Evolutionary conservation across 1,140 invertebrate genomes (phyloP).

Genomic region (Ips typographus): DNA sequence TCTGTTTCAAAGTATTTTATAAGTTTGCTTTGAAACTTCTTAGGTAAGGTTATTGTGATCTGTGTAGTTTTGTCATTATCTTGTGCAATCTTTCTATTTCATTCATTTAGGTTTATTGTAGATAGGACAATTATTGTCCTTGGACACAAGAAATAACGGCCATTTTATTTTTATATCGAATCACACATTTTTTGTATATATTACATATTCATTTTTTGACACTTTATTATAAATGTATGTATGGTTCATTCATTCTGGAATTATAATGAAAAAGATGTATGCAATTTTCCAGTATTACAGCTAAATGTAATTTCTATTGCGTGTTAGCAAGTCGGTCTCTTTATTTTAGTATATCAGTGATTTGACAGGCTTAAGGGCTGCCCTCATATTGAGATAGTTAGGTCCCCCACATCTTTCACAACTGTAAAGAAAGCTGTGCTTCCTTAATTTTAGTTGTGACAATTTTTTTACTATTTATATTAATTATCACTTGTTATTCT

Average conservation of each 20-base stretch:
- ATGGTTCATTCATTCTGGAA: conserved; percentile 10
- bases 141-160: conserved; percentile 5
- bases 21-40: conserved; percentile 21
- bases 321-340: conserved; percentile 1
- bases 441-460: conserved; percentile 29
- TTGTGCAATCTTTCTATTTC: conserved; percentile 16
- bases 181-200: conserved; percentile 16
- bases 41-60: conserved; percentile 24
- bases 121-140: too few species aligned
- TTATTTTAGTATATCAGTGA: conserved; percentile 13
- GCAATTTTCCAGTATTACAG: conserved; percentile 20
- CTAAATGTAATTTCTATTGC: conserved; percentile 10
- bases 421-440: conserved; percentile 29
- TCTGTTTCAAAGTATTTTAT: conserved; percentile 31
- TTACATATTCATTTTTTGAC: neutral
- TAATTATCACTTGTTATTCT: conserved; percentile 28
- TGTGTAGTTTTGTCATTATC: conserved; percentile 20
- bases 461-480: conserved; percentile 32
- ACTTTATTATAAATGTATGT: conserved; percentile 15
- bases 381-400: neutral
- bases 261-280: conserved; percentile 5
- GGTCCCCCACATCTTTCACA: neutral
- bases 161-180: conserved; percentile 29
- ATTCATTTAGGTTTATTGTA: too few species aligned
- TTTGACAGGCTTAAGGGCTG: conserved; percentile 4